phyloP scores from a whole-genome alignment of 1,140 invertebrate species.

The Paramacrobiotus metropolitanus region DNA sequence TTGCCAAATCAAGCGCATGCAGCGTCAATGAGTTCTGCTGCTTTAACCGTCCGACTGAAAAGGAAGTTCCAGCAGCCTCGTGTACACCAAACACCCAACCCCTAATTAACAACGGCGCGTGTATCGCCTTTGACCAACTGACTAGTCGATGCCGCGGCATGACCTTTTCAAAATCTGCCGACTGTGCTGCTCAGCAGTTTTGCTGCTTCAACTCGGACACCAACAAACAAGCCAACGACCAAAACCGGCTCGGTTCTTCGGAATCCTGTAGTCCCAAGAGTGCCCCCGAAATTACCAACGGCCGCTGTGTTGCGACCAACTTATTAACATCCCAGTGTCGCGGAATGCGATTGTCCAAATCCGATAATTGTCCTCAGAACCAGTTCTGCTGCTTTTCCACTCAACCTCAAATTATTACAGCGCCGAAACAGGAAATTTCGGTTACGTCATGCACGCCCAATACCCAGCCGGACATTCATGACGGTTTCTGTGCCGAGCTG shows the following conservation, averaged over 20 bases:
- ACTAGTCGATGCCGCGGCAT: not conserved
- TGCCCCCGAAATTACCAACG: not conserved
- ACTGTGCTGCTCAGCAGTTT: not conserved
- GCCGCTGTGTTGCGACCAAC: not conserved
- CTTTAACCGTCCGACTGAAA: no score
- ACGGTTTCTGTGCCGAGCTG: no score
- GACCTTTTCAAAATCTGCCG: not conserved
- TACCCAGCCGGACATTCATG: no score
- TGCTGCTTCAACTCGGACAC: not conserved
- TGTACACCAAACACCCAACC: not conserved
- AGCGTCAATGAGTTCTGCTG: no score
- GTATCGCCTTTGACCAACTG: not conserved
- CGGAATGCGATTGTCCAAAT: not conserved
- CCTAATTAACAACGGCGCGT: not conserved
- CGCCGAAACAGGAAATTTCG: no score
- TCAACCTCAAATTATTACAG: no score
- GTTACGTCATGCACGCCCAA: no score
- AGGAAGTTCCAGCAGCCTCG: not conserved
- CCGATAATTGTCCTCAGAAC: not conserved
- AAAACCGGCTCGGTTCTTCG: not conserved
- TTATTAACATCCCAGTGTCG: not conserved
- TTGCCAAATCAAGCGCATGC: no score
- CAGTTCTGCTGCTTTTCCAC: slow-evolving; percentile 1
- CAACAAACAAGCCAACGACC: not conserved
- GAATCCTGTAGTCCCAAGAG: not conserved